Evolutionary conservation across 2,113 vertebrate species (phyloP).

Genomic region (Dicentrarchus labrax): DNA sequence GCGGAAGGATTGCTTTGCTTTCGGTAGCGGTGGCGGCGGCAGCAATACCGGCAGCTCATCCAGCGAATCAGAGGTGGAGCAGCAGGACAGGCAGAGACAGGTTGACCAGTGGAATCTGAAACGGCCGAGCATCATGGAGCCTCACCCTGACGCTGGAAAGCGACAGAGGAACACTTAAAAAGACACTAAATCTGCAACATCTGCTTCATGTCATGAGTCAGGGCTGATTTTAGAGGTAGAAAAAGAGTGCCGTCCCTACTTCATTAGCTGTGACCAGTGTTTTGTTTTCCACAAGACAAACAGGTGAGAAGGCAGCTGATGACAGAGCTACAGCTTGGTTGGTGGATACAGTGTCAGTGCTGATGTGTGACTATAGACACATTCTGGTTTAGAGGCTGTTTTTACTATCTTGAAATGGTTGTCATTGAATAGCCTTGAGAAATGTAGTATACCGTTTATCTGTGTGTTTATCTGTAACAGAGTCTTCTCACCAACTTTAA

Average conservation of each 20-base stretch:
- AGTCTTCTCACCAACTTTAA: constrained; percentile 43
- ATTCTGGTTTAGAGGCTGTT: background rate
- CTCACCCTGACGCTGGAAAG: constrained; percentile 36
- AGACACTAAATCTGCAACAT: background rate
- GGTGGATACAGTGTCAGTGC: background rate
- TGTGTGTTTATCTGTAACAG: constrained; percentile 47
- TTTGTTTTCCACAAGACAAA: background rate
- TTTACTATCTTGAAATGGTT: constrained; percentile 19
- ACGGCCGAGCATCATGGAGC: constrained; percentile 46
- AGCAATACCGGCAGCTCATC: constrained; percentile 71
- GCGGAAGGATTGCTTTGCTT: constrained; percentile 73
- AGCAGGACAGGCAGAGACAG: constrained; percentile 56
- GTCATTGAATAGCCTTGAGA: constrained; percentile 42
- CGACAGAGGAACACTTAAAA: constrained; percentile 62
- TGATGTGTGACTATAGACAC: background rate
- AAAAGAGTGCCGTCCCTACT: background rate
- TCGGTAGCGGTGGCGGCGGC: constrained; percentile 45
- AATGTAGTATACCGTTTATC: constrained; percentile 35
- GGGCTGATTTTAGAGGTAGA: constrained; percentile 12
- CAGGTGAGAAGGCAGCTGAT: constrained; percentile 7
- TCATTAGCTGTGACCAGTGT: background rate
- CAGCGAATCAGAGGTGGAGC: constrained; percentile 75
- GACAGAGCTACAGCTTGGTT: background rate
- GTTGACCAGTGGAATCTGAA: constrained; percentile 74
- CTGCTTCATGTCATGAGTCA: background rate